These are phyloP conservation scores for Chymomyza costata DNA, from an alignment of 1,140 invertebrate species.

Conservation along the genomic window DNA sequence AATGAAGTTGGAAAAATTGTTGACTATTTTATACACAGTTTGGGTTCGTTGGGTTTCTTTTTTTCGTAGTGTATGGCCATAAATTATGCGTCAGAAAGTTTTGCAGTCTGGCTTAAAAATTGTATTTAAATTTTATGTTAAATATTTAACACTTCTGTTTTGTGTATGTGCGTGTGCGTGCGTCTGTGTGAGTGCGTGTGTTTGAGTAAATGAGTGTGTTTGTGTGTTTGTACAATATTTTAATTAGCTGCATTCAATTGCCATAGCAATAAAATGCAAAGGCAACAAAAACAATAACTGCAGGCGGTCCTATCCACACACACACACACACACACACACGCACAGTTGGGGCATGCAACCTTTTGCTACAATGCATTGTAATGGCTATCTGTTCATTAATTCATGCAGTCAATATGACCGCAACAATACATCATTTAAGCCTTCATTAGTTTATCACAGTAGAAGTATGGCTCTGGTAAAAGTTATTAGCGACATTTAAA, in stretches of 20 bases:
- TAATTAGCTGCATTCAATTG: conserved; percentile 70
- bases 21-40: no score
- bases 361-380: conserved; percentile 21
- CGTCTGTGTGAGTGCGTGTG: conserved; percentile 4
- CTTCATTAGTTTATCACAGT: conserved; percentile 69
- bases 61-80: conserved; percentile 37
- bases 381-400: conserved; percentile 22
- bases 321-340: no score
- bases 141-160: conserved; percentile 34
- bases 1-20: no score
- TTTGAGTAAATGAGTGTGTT: conserved; percentile 1
- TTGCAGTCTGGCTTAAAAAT: conserved; percentile 35
- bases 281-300: no score
- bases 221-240: conserved; percentile 33
- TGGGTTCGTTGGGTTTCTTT: conserved; percentile 10
- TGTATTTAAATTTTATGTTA: conserved; percentile 49
- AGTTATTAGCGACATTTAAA: conserved; percentile 71
- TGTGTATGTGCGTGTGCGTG: background rate
- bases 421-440: conserved; percentile 68
- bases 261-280: conserved; percentile 1
- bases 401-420: conserved; percentile 36
- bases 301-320: no score
- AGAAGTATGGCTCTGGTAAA: conserved; percentile 49
- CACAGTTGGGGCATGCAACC: no score
- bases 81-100: conserved; percentile 55